phyloP scores from a whole-genome alignment of 2,113 vertebrate genomes.

The Gambusia holbrooki region DNA sequence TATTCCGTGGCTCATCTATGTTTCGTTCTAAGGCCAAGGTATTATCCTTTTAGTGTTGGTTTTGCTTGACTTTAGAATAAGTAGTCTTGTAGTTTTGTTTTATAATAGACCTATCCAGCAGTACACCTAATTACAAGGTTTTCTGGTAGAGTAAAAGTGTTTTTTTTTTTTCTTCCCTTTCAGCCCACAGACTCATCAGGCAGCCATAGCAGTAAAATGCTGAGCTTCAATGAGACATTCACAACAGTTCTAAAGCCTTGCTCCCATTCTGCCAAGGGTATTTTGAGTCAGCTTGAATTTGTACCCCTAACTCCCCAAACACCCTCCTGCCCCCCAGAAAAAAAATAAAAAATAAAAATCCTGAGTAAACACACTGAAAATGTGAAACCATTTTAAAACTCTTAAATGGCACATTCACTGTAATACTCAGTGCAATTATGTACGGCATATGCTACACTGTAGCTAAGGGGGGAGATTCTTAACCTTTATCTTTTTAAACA shows the following conservation, averaged over 20 bases:
- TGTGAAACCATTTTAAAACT: not conserved
- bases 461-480: not conserved
- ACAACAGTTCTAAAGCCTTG: constrained; percentile 9
- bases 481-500: not conserved
- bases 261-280: constrained; percentile 15
- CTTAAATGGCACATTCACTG: not conserved
- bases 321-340: too few relatives aligned
- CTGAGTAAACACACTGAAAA: not conserved
- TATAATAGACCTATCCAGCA: constrained; percentile 66
- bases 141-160: constrained; percentile 56
- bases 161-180: constrained; percentile 23
- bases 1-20: constrained; percentile 73
- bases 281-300: not conserved
- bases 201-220: constrained; percentile 7
- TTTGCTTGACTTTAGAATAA: constrained; percentile 74
- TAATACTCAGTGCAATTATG: not conserved
- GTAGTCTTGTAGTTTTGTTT: constrained; percentile 75
- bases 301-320: too few relatives aligned
- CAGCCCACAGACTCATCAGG: constrained; percentile 25
- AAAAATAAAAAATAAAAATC: not conserved
- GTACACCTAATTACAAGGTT: constrained; percentile 70
- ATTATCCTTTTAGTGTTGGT: constrained; percentile 78
- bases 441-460: not conserved
- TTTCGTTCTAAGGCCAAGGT: constrained; percentile 72
- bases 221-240: constrained; percentile 21